phyloP scores from a whole-genome alignment of 2,113 vertebrate genomes.

The Malurus alboscapulatus region DNA sequence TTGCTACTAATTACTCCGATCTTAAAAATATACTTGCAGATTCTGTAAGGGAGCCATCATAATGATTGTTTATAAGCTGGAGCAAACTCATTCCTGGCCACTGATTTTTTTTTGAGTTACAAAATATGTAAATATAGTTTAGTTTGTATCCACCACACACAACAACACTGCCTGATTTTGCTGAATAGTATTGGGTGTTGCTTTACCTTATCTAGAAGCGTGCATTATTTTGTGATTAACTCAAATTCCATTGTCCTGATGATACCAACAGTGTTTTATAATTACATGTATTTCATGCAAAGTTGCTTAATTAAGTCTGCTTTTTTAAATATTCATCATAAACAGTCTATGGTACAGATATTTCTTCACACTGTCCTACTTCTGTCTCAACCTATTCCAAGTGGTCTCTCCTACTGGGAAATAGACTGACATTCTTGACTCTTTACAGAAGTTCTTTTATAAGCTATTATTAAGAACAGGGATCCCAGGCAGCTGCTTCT shows the following conservation, averaged over 20 bases:
- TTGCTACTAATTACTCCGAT: neutral
- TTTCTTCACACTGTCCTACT: neutral
- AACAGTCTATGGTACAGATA: neutral
- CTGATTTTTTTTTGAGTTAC: neutral
- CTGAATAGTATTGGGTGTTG: neutral
- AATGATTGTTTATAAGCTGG: neutral
- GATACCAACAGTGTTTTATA: neutral
- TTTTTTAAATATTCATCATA: neutral
- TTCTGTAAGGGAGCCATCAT: neutral
- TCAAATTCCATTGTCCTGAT: neutral
- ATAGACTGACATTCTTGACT: neutral
- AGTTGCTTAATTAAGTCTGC: neutral
- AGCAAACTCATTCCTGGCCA: neutral
- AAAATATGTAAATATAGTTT: conserved; percentile 22
- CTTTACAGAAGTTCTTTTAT: neutral
- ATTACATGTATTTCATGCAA: conserved; percentile 2
- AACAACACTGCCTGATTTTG: neutral
- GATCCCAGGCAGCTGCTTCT: neutral
- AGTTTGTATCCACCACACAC: neutral
- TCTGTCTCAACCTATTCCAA: neutral
- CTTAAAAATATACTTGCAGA: neutral
- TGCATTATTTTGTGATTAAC: conserved; percentile 4
- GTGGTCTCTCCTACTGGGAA: neutral
- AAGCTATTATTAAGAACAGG: neutral
- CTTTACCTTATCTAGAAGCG: neutral